Evolutionary conservation across 1,140 invertebrate species (phyloP).

Genomic region (Neotoxoptera formosana): DNA sequence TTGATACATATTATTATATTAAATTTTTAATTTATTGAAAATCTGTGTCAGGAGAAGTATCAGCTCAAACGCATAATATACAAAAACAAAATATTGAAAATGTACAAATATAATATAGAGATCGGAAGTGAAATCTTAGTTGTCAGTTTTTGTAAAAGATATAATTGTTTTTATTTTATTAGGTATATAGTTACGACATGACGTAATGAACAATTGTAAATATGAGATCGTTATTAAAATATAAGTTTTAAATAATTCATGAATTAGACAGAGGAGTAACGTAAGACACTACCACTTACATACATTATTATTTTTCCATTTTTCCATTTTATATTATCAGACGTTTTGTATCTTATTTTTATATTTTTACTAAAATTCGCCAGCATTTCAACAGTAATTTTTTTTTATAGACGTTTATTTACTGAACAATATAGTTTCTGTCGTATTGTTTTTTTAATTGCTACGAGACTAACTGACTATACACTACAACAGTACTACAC

Average conservation of each 20-base stretch:
- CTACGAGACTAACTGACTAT: not conserved
- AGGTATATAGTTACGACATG: not conserved
- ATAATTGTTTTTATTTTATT: not conserved
- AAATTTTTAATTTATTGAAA: not conserved
- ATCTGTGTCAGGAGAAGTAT: not conserved
- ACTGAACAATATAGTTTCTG: not conserved
- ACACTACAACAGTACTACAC: not conserved
- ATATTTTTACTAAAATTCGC: not conserved
- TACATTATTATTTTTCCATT: not conserved
- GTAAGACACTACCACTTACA: not conserved
- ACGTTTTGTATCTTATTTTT: not conserved
- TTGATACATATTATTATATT: not conserved
- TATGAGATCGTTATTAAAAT: not conserved
- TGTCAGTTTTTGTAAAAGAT: not conserved
- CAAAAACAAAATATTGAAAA: not conserved
- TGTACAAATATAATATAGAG: not conserved
- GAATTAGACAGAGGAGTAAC: not conserved
- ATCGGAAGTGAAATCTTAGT: not conserved
- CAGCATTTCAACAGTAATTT: not conserved
- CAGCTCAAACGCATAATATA: not conserved
- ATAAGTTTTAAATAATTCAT: not conserved
- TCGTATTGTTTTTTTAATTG: not conserved
- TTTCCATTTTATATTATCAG: not conserved
- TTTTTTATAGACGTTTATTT: not conserved
- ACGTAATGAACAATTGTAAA: not conserved